These are phyloP conservation scores for Drosophila borborema DNA, from an alignment of 2,888 invertebrate genomes.

Conservation along the genomic window DNA sequence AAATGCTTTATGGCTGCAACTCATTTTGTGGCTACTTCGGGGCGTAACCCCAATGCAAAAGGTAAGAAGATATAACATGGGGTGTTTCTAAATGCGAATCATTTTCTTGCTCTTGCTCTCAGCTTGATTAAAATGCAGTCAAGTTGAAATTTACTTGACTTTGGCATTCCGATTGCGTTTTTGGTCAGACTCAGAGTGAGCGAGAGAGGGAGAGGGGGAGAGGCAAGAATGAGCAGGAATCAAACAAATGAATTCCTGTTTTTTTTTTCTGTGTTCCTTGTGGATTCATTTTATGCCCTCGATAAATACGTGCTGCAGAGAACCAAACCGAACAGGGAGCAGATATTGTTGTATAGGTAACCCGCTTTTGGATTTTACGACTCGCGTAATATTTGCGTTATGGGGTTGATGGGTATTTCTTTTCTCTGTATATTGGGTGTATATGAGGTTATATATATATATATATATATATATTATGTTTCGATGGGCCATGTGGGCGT, in stretches of 20 bases:
- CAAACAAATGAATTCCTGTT: conserved; percentile 61
- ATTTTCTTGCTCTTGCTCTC: conserved; percentile 38
- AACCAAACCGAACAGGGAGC: conserved; percentile 11
- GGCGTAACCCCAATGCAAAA: conserved; percentile 6
- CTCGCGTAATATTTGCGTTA: conserved; percentile 65
- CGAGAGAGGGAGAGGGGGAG: not conserved
- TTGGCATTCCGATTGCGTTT: conserved; percentile 46
- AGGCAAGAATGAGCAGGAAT: not conserved
- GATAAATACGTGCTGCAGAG: conserved; percentile 65
- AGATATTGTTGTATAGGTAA: conserved; percentile 23
- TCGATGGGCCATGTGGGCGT: conserved; percentile 49
- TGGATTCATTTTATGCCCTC: conserved; percentile 31
- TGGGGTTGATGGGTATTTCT: conserved; percentile 39
- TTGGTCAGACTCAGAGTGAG: conserved; percentile 1
- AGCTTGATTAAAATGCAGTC: conserved; percentile 81
- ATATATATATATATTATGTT: conserved; percentile 12
- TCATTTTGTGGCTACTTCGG: conserved; percentile 12
- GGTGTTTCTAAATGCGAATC: conserved; percentile 48
- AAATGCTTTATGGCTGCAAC: conserved; percentile 36
- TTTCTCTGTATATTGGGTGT: not conserved
- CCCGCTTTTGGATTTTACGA: conserved; percentile 56
- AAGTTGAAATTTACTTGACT: conserved; percentile 70
- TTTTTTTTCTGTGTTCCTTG: conserved; percentile 18
- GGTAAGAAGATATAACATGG: conserved; percentile 32
- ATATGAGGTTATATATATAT: conserved; percentile 4